These are phyloP conservation scores for Spilarctia lutea DNA, from an alignment of 2,888 invertebrate genomes.

Conservation along the genomic window DNA sequence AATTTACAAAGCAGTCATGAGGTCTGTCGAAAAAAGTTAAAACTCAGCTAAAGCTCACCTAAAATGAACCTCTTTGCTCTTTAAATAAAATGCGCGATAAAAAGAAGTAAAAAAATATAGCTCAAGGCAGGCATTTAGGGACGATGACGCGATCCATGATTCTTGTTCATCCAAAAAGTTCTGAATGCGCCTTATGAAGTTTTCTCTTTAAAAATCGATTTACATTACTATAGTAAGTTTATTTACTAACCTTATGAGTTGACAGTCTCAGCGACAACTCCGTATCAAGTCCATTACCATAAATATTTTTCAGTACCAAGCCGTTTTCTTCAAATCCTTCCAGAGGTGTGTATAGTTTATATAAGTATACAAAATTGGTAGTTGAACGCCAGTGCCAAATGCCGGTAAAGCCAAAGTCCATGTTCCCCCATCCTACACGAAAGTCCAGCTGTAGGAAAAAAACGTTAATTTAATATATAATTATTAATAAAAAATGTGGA, in stretches of 20 bases:
- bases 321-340: slow-evolving; percentile 92
- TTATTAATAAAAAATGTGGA: no score
- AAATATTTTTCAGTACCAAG: slow-evolving; percentile 89
- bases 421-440: slow-evolving; percentile 91
- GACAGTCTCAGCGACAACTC: slow-evolving; percentile 90
- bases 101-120: no score
- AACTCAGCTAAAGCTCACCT: no score
- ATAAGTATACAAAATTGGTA: slow-evolving; percentile 92
- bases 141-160: no score
- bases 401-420: slow-evolving; percentile 92
- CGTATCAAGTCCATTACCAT: slow-evolving; percentile 88
- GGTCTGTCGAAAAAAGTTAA: no score
- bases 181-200: no score
- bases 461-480: neutral
- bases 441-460: slow-evolving; percentile 87
- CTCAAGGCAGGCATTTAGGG: no score
- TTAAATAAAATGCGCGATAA: no score
- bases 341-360: slow-evolving; percentile 92
- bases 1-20: no score
- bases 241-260: slow-evolving; percentile 86
- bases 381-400: slow-evolving; percentile 90
- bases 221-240: neutral
- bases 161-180: no score
- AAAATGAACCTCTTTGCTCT: no score
- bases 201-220: no score